Evolutionary conservation across 2,113 vertebrate genomes (phyloP), one percentile per base, ranked within the genome.

Genomic region (Saguinus imperator): DNA sequence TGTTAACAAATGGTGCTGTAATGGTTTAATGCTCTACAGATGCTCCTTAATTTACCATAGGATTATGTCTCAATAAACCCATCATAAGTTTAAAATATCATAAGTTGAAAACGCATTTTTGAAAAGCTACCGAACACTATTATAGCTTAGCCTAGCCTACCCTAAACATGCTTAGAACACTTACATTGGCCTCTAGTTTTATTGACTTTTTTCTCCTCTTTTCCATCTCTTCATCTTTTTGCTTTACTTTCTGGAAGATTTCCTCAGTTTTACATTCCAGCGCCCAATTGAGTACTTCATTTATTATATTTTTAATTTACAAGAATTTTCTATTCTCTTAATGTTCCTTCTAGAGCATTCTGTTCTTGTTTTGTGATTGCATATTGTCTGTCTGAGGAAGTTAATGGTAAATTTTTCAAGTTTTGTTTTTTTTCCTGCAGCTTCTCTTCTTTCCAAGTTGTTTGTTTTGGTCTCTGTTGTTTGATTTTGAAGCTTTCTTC

Each of bases 281-380:
- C 7, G 48, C 45, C 73, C 35, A 70, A 17, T 40, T 77, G 70
- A 66, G 13, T 48, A 70, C 25, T 96, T 94, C 17, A 61, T 79
- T 89, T 82, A 45, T 50, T 11, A 11, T 57, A 55, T 73, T 84
- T 85, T 94, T 96, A 93, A 90, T 77, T 89, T 84, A n/a, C 1
- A 87, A 66, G 18, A 64, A 43, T 94, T 92, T 68, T 40, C 61
- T 50, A 13, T 91, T 82, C 12, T 87, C 25, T 23, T 21, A 64
- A 48, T 55, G 29, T 94, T 68, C 27, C 17, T 58, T 89, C 77
- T 52, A 35, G 21, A 90, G 29, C 35, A 45, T 68, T 64, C 55
- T 84, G 50, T 92, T 89, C 68, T 82, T 94, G 35, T 85, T 97
- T 66, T 80, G 50, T 81, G 29, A 91, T 57, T 85, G 5, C 27